Base-by-base conservation (phyloP, 1,140 invertebrate species). In the Sitobion miscanthi region DNA sequence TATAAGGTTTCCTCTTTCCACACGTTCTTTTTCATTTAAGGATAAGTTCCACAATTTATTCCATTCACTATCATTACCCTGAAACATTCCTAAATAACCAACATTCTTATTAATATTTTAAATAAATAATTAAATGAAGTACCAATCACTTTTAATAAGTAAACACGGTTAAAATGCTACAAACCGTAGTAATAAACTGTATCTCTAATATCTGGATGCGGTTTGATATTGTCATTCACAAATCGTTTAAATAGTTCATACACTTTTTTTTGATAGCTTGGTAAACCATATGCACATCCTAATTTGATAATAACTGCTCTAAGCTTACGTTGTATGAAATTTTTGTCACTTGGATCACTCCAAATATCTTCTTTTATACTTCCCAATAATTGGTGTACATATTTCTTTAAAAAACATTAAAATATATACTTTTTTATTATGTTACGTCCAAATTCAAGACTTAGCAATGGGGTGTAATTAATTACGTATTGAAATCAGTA, bases 1-100 rank as follows among this genome's bases (percentile, higher is more conserved):
- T 94, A 98, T 96, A 1, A 98, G 94, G 94, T 97, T 97, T 0
- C 96, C 93, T 95, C 97, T 97, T 95, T 98, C 97, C 91, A 97
- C 96, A 0, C 97, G 96, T 95, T 98, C 97, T n/a, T 95, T 95
- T 95, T 98, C 98, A 0, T 95, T 95, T 57, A 96, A 94, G 95
- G 98, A 99, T 93, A 96, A 95, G 5, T 97, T 90, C 96, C 97
- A 98, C 94, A 99, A 95, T 86, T 95, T 95, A 49, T 97, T 95
- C 98, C 98, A 99, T 88, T 94, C 93, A n/a, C 85, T 52, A 69
- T 21, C 38, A 57, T 83, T 92, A 1, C 77, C 49, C 83, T 38
- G 9, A 25, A 49, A 30, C 77, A 92, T 85, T 54, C 91, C 91
- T 92, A 38, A 38, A 82, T 25, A 91, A 38, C 52, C 1, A 88